Evolutionary conservation across 2,113 vertebrate genomes (phyloP).

Genomic region (Coracopsis vasa): DNA sequence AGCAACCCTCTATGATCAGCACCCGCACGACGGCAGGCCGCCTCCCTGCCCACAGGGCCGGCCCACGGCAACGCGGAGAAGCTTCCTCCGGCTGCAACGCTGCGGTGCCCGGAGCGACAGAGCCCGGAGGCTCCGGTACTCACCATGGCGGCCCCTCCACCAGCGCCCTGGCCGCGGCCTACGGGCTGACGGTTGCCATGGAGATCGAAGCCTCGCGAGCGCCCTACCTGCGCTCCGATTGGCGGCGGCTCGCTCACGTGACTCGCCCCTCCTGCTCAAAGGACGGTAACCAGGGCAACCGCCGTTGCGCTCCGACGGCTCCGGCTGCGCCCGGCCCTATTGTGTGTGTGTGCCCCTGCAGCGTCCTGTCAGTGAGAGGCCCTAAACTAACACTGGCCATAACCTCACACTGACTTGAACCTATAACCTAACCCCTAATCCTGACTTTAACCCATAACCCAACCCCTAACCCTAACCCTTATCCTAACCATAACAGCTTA

Average conservation of each 20-base stretch:
- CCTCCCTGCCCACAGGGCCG: neutral
- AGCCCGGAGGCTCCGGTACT: neutral
- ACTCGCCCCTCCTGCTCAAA: accelerated
- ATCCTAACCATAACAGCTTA: neutral
- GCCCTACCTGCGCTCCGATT: neutral
- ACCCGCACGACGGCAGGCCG: neutral
- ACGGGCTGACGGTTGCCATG: neutral
- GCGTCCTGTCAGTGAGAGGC: too few relatives aligned
- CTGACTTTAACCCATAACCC: neutral
- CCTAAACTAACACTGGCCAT: too few relatives aligned
- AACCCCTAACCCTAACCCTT: too few relatives aligned
- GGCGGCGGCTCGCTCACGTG: neutral
- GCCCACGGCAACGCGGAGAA: neutral
- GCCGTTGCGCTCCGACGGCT: too few relatives aligned
- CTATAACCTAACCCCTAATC: neutral
- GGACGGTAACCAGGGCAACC: neutral
- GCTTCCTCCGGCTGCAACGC: too few relatives aligned
- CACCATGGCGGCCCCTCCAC: neutral
- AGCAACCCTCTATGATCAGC: too few relatives aligned
- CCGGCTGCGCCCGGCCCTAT: too few relatives aligned
- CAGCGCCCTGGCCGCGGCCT: neutral
- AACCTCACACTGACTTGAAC: neutral
- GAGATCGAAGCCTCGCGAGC: neutral
- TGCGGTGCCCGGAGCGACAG: neutral
- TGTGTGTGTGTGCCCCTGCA: neutral